Evolutionary conservation across 2,797 vertebrate genomes (phyloP), one percentile per base, ranked within the genome.

Genomic region (Eleutherodactylus coqui): DNA sequence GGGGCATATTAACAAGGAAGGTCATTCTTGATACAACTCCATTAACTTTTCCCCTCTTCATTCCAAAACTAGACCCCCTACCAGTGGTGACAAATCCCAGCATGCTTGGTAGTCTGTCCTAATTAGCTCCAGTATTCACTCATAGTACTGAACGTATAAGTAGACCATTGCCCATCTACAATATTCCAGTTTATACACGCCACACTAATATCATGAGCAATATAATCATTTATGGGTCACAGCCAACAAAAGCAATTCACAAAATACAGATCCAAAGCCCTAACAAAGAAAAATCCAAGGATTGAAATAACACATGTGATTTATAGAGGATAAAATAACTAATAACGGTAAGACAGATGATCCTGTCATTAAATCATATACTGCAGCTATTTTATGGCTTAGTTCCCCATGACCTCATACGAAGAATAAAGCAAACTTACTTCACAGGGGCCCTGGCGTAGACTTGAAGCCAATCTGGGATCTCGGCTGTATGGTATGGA

Each of bases 391-490:
- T 78, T 78, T 8, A 58, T 58, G 21, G 51, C 51, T 55, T 4
- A n/a, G 19, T 41, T 78, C 51, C 38, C 34, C 4, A 58, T 41
- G 21, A 58, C 36, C 51, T 41, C 34, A 58, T 58, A 14, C 51
- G 55, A 36, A 13, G 41, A 3, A 53, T 32, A 79, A 29, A n/a
- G 11, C 16, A 45, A 14, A 91, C 97, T 96, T 89, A 99, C 98
- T 99, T 99, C 47, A 99, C 96, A 1, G 97, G 98, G 24, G 98
- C 98, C 55, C 97, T 96, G 91, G 97, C 97, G 21, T 99, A 99
- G 79, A 99, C 98, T 94, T 99, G 98, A 89, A 99, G 96, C 98
- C 98, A 99, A 93, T 99, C 97, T 0, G 98, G 98, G 91, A 99
- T 98, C 91, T 99, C 97, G 0, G 97, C 97, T 0, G 97, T 96